Percentiles rank a stretch among this genome's conserved stretches.
Conservation (phyloP, 2,797 vertebrate genomes). For the Rhinella marina region DNA sequence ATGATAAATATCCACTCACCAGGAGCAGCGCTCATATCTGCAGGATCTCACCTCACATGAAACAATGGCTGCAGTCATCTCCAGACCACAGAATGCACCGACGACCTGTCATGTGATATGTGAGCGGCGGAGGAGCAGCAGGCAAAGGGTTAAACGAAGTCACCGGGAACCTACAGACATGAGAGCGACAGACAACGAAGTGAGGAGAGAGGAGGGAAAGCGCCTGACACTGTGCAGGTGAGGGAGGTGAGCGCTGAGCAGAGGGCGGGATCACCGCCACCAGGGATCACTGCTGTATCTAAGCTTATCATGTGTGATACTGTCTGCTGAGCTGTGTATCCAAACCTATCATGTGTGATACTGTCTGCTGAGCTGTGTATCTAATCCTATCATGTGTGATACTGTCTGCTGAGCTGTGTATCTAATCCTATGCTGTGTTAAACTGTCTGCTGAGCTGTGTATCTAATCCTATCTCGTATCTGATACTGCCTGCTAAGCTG, state of each 20-base stretch:
- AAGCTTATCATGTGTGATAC: too few species aligned
- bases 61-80: neutral
- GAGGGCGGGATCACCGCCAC: neutral
- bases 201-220: neutral
- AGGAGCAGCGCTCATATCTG: neutral
- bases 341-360: too few species aligned
- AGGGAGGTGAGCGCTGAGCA: neutral
- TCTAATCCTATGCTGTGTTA: neutral
- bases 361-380: neutral
- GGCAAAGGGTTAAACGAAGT: neutral
- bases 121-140: neutral
- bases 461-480: neutral
- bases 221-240: neutral
- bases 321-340: too few species aligned
- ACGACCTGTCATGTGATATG: neutral
- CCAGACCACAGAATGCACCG: neutral
- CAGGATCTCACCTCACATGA: neutral
- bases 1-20: neutral
- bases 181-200: neutral
- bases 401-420: too few species aligned
- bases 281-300: neutral
- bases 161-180: neutral
- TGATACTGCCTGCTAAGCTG: neutral
- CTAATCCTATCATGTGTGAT: neutral
- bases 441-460: neutral